A percentile compares a stretch with the other conserved stretches of the same genome.
These are phyloP conservation scores for Drosophila lacertosa DNA, from an alignment of 1,140 invertebrate genomes.

Conservation along the genomic window DNA sequence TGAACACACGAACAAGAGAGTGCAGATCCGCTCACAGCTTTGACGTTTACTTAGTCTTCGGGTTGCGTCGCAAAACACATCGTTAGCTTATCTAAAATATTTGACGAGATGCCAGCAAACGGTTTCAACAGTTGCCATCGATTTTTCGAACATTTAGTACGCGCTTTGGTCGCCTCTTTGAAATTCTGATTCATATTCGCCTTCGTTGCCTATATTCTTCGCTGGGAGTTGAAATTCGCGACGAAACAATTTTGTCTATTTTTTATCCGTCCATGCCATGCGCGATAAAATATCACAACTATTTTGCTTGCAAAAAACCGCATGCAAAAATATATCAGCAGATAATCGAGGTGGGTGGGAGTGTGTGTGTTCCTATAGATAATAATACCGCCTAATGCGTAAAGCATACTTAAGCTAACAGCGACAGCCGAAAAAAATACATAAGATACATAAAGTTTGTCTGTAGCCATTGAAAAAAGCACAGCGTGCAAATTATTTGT, in stretches of 20 bases:
- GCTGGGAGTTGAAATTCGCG: slow-evolving; percentile 77
- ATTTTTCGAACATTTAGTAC: slow-evolving; percentile 50
- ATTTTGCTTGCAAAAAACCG: slow-evolving; percentile 84
- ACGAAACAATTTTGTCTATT: slow-evolving; percentile 82
- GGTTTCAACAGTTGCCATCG: slow-evolving; percentile 55
- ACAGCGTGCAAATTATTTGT: slow-evolving; percentile 9
- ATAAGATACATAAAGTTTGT: slow-evolving; percentile 1
- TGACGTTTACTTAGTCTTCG: slow-evolving; percentile 7
- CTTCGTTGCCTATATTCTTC: slow-evolving; percentile 46
- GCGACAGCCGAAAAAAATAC: background rate
- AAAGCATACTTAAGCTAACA: slow-evolving; percentile 24
- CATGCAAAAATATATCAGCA: slow-evolving; percentile 83
- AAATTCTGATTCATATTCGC: slow-evolving; percentile 19
- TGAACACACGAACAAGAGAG: background rate
- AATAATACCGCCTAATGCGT: slow-evolving; percentile 19
- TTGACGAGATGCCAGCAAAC: slow-evolving; percentile 35
- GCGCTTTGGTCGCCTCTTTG: slow-evolving; percentile 15
- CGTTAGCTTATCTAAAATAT: slow-evolving; percentile 42
- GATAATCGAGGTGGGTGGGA: slow-evolving; percentile 76
- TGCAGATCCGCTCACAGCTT: slow-evolving; percentile 17
- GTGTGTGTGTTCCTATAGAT: background rate
- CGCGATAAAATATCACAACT: slow-evolving; percentile 84
- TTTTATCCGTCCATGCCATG: slow-evolving; percentile 84
- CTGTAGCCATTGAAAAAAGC: slow-evolving; percentile 7
- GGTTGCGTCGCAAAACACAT: background rate